A percentile compares a stretch with the other conserved stretches of the same genome.
Conservation (phyloP, 2,888 invertebrate genomes). For the Cephus sareptanus region DNA sequence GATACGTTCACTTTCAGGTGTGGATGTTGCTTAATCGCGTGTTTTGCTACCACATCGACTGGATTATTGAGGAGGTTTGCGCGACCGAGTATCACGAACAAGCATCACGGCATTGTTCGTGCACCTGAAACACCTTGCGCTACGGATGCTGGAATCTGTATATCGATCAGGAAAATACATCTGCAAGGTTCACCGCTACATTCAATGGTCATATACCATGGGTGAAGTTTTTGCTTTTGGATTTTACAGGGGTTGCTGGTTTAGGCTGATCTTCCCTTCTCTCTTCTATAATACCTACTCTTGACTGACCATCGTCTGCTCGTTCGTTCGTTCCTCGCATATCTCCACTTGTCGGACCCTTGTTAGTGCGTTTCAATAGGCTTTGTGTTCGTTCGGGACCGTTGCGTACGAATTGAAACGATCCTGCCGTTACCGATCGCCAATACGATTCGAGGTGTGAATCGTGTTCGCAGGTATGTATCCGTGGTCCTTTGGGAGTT, state of each 20-base stretch:
- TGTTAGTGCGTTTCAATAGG: constrained; percentile 45
- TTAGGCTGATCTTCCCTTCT: background rate
- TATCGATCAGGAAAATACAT: background rate
- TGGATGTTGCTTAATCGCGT: background rate
- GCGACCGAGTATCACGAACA: too few species aligned
- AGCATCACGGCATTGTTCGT: background rate
- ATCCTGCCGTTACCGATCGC: background rate
- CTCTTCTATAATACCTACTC: background rate
- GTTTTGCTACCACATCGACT: too few species aligned
- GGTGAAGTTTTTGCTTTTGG: background rate
- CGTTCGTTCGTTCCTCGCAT: background rate
- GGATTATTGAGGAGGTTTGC: too few species aligned
- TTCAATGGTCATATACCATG: background rate
- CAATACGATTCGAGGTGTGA: background rate
- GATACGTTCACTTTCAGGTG: background rate
- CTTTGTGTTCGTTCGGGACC: constrained; percentile 24
- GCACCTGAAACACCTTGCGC: background rate
- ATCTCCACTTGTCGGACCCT: constrained; percentile 39
- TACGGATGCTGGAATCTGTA: background rate
- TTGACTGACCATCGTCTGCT: background rate
- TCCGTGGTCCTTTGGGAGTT: background rate
- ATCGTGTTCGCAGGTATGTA: background rate
- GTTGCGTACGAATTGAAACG: constrained; percentile 3
- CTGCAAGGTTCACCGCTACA: background rate
- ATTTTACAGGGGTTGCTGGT: background rate